These are phyloP conservation scores for Sphecodes monilicornis DNA, from an alignment of 2,888 invertebrate species.

Conservation along the genomic window DNA sequence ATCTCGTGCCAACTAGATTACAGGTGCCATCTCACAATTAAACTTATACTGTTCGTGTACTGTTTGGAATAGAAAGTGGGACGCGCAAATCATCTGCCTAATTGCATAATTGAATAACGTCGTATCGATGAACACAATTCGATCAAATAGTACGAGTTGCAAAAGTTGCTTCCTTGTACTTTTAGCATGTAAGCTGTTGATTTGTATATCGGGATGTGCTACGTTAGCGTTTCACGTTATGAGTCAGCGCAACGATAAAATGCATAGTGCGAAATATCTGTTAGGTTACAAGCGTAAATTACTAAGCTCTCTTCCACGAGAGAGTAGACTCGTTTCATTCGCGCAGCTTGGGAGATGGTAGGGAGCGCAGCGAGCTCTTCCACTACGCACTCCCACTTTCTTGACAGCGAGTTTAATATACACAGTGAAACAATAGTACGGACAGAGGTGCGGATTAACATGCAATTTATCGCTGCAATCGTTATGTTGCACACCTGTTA, in stretches of 20 bases:
- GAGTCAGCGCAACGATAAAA: not conserved
- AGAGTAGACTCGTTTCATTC: no score
- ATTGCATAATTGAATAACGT: conserved; percentile 11
- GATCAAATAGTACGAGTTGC: not conserved
- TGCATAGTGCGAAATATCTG: not conserved
- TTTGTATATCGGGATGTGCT: not conserved
- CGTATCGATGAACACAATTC: not conserved
- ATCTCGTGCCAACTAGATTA: not conserved
- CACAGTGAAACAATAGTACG: no score
- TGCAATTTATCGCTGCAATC: no score
- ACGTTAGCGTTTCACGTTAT: not conserved
- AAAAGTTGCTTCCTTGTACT: not conserved
- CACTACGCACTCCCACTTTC: no score
- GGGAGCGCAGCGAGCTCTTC: no score
- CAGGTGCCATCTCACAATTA: not conserved
- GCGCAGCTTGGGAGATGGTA: no score
- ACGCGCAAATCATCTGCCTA: conserved; percentile 1
- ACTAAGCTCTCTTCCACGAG: no score
- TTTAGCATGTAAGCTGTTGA: not conserved
- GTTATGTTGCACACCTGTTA: no score
- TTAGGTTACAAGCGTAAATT: not conserved
- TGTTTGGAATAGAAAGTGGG: not conserved
- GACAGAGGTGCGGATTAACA: no score
- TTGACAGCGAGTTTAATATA: no score
- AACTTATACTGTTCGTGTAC: not conserved